Base-by-base conservation (phyloP, 2,888 invertebrate species). In the Hemaris fuciformis region DNA sequence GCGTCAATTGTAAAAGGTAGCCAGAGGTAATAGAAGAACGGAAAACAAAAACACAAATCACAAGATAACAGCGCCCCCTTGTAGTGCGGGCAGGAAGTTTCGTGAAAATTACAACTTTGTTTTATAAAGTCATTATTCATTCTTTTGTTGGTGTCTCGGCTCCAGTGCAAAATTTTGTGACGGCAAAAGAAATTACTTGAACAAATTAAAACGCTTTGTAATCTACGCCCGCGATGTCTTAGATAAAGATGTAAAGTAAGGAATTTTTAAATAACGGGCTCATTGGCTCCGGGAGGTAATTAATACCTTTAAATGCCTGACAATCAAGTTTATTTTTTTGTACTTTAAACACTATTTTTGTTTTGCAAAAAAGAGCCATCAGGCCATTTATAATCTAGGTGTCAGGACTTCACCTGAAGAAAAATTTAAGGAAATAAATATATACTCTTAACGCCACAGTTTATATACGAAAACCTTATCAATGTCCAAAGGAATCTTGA, bases 111-210 rank as follows among this genome's bases (percentile, higher is more conserved):
- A 76, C 79, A 89, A 91, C 90, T 91, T 91, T 89, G 91, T 89
- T 89, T 86, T 77, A 77, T 75, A 83, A 88, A 86, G 85, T 85
- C 84, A 90, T 91, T 90, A 89, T 74, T 91, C 91, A 91, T 89
- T 86, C 89, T 89, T 89, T 91, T 91, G 91, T 90, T 87, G 77
- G 83, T 81, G 80, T 79, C 83, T 75, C 77, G 78, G 80, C 81
- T 76, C 73, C 80, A 84, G 81, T 85, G 87, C 83, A 83, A 84
- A 85, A 87, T 89, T 89, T 86, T 84, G 85, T 87, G 84, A 86
- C 84, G 83, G 82, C 81, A 85, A 87, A 87, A 88, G 87, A 88
- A 87, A 88, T 85, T 85, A 85, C 81, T 84, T 76, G 77, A 75
- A 83, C 84, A 85, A 85, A 89, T 89, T 88, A 68, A 48, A 48